Evolutionary conservation across 2,113 vertebrate genomes (phyloP), one percentile per base, ranked within the genome.

Genomic region (Genyomyrus donnyi): DNA sequence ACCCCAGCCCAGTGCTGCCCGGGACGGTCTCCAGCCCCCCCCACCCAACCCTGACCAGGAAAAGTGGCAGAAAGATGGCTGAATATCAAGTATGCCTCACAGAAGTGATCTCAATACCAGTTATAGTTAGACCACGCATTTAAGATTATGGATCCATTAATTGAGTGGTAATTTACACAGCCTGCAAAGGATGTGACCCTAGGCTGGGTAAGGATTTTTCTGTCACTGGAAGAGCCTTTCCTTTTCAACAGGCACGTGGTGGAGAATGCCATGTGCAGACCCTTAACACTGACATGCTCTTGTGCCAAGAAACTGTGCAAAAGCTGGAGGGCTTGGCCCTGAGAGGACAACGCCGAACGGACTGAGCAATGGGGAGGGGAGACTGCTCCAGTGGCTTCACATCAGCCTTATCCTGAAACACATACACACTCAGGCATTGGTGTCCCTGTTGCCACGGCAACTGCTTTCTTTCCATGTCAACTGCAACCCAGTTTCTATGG

Each of bases 381-480:
- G 88, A 52, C 88, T 50, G 85, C 83, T 90, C 90, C n/a, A 62
- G 62, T 90, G 48, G 90, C 90, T 87, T 74, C 62, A 90, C 90
- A 90, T 91, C 91, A 93, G 83, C 89, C 90, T 89, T 90, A 90
- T 89, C 89, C 91, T 85, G 50, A 89, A 88, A 87, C 87, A 88
- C 53, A 58, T 85, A 91, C 89, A 88, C 53, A 94, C 95, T 95
- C 93, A 95, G 96, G 96, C 96, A 96, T 95, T 96, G 95, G 95
- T 97, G 96, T 96, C 96, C 97, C 96, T 5, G 96, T 97, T 97
- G 95, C 97, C 95, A 96, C 88, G 96, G 96, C 96, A 97, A 97
- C 97, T 96, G 95, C 96, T 97, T 97, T 96, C 96, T 97, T 97
- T 97, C 96, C 96, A 96, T 96, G 97, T 96, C 96, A 97, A 97